These are phyloP conservation scores for Todiramphus chloris DNA, from an alignment of 2,113 vertebrate genomes.

Conservation along the genomic window DNA sequence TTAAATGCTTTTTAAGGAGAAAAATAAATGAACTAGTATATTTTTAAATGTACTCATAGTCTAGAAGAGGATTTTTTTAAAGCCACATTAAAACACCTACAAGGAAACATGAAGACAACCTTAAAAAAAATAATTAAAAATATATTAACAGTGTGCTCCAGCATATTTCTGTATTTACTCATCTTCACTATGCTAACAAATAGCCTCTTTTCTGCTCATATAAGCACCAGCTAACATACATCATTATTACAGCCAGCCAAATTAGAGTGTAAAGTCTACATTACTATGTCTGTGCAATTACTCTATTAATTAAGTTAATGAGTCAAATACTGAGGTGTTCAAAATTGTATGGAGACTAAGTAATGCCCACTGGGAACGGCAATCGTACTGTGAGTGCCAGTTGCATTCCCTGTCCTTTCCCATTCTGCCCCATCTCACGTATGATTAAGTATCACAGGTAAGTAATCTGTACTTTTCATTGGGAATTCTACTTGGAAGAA, in stretches of 20 bases:
- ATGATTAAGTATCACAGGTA: neutral
- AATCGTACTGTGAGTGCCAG: neutral
- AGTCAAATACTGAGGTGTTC: conserved; percentile 10
- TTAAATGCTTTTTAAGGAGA: neutral
- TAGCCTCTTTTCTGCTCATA: neutral
- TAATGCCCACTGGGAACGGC: conserved; percentile 13
- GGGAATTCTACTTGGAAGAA: neutral
- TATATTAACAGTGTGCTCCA: neutral
- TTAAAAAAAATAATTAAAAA: neutral
- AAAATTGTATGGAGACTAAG: conserved; percentile 1
- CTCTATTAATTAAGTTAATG: conserved; percentile 45
- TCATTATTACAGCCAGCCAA: neutral
- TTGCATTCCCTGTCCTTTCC: neutral
- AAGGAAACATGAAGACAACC: neutral
- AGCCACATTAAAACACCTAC: neutral
- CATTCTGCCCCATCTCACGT: neutral
- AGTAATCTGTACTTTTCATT: neutral
- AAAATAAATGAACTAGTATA: neutral
- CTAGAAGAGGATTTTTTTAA: neutral
- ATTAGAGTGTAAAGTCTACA: neutral
- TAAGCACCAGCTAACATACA: neutral
- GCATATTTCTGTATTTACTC: neutral
- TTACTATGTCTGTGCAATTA: conserved; percentile 7
- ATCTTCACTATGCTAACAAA: neutral
- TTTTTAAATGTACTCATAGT: neutral